Base-by-base conservation (phyloP, 2,797 vertebrate genomes). In the Anguilla marmorata region DNA sequence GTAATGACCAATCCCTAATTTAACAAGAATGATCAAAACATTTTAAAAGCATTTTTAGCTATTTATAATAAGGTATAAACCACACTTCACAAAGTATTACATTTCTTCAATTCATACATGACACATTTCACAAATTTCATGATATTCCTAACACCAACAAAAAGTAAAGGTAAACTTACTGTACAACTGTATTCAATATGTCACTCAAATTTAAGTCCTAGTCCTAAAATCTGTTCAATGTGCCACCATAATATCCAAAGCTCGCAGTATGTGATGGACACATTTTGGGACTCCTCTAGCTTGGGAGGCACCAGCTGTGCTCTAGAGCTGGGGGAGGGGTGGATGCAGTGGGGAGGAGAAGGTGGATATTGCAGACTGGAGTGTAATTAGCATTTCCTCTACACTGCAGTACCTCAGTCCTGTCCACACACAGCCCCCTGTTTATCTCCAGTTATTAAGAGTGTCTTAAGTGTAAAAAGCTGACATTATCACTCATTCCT, bases 351-450 rank as follows among this genome's bases (percentile, higher is more conserved):
- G 33, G 12, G n/a, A 74, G 30, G 74, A 74, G 30, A 63, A 63
- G 16, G 30, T 33, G 58, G 85, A 58, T 37, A 58, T 58, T 56
- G 84, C 58, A 60, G 84, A 52, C 50, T 66, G 54, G n/a, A 37
- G 84, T 24, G 58, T 85, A 63, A 85, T 63, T 85, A 85, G 84
- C 58, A 85, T 85, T 63, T 21, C 58, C 84, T 30, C 54, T 9
- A 24, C 84, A 66, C 8, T 19, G 56, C 56, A 63, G 52, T 58
- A 79, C 30, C 24, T 60, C n/a, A 85, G 6, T 85, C 54, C 84
- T 27, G 54, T 33, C 84, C 84, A 58, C 84, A 63, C 19, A 85
- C 58, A 63, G 84, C 30, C 54, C 24, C 84, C 3, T 21, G 30
- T 85, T 66, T 19, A 41, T 45, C 79, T 82, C 79, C 45, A 48